Conservation (phyloP, 2,888 invertebrate species). For the Ferrisia virgata region DNA sequence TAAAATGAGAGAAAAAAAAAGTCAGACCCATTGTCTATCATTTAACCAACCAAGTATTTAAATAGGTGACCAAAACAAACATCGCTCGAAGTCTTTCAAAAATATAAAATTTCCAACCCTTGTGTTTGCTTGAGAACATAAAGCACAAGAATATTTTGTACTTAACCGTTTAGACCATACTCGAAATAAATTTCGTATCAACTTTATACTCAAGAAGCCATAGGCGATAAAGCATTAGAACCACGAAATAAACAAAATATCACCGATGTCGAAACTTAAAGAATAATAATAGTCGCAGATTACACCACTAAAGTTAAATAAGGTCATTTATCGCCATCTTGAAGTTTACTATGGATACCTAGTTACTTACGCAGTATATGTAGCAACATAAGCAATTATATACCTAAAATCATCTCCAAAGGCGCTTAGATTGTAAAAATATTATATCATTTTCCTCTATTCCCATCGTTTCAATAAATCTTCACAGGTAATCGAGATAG, state of each 20-base stretch:
- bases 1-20: too few species aligned
- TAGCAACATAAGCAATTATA: background rate
- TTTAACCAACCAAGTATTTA: background rate
- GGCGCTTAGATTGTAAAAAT: too few species aligned
- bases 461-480: too few species aligned
- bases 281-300: background rate
- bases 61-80: background rate
- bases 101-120: background rate
- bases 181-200: background rate
- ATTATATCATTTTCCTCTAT: too few species aligned
- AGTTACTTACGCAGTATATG: too few species aligned
- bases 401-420: background rate
- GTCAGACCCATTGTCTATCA: too few species aligned
- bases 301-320: background rate
- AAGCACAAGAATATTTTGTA: background rate
- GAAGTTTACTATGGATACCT: too few species aligned
- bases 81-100: background rate
- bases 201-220: background rate
- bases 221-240: background rate
- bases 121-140: background rate
- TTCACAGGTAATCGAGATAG: too few species aligned
- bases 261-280: background rate
- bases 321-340: background rate
- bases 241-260: background rate
- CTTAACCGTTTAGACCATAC: background rate